A percentile compares a stretch with the other conserved stretches of the same genome.
Evolutionary conservation across 2,888 invertebrate species (phyloP).

Genomic region (Muschampia plurimacula): DNA sequence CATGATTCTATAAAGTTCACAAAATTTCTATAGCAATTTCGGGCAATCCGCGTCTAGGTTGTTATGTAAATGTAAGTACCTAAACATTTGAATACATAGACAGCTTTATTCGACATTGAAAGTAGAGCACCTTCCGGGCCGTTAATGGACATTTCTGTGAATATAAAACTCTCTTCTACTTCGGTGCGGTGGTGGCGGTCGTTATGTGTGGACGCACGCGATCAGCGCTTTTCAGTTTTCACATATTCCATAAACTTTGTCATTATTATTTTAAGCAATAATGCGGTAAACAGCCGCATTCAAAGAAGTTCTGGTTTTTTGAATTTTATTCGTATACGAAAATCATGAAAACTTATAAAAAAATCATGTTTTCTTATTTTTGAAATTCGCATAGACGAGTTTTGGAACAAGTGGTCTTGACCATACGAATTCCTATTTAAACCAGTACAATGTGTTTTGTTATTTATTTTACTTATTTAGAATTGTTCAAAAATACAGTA

Average conservation of each 20-base stretch:
- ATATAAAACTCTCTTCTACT: conserved; percentile 8
- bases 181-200: background rate
- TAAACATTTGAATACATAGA: background rate
- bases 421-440: too few relatives aligned
- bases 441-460: too few relatives aligned
- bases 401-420: too few relatives aligned
- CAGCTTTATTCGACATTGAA: background rate
- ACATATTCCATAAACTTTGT: conserved; percentile 9
- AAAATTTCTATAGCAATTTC: background rate
- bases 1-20: too few relatives aligned
- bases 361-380: too few relatives aligned
- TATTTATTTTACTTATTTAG: too few relatives aligned
- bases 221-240: conserved; percentile 2
- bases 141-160: conserved; percentile 7
- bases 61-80: background rate
- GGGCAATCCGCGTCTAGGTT: background rate
- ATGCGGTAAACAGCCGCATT: too few relatives aligned
- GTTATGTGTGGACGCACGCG: conserved; percentile 17
- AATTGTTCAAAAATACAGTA: too few relatives aligned
- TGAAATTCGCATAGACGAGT: too few relatives aligned
- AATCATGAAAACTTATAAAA: too few relatives aligned
- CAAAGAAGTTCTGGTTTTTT: too few relatives aligned
- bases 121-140: background rate
- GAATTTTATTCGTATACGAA: too few relatives aligned
- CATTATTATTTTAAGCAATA: background rate